Base-by-base conservation (phyloP, 2,113 vertebrate species). In the Lethenteron camtschaticum region DNA sequence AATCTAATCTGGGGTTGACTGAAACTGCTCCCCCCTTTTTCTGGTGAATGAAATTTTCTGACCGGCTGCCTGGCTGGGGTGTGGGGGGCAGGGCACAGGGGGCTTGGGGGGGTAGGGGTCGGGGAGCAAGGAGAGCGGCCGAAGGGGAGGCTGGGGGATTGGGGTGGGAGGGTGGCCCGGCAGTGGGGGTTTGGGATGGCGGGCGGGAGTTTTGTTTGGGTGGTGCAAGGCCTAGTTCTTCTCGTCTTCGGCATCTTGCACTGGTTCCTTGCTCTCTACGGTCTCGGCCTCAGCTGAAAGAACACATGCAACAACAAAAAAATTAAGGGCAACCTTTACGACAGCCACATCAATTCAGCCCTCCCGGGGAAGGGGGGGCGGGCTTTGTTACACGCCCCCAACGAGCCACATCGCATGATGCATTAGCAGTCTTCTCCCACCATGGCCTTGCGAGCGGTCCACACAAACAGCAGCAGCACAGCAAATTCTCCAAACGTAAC, bases 221-320 rank as follows among this genome's bases (percentile, higher is more conserved):
- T 41, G 41, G 41, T 41, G 41, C 41, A 41, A 41, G 41, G 41
- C 41, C 63, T 24, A n/a, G n/a, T 24, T 16, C n/a, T 66, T 66
- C 10, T 66, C 24, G n/a, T 66, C 8, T 66, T 66, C 8, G n/a
- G 24, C 63, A 66, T 66, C 24, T 24, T 66, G 63, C n/a, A 24
- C n/a, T n/a, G 10, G 9, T 16, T 66, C 63, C 63, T 66, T 66
- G 63, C n/a, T 66, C 9, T 66, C 63, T 16, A 24, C 63, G 24
- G n/a, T 8, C 63, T 66, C 63, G n/a, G n/a, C 63, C 63, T 66
- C 63, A 66, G n/a, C 63, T 66, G 63, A 9, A 66, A 66, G 24
- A 24, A 66, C n/a, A 11, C 63, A 66, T 16, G 24, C 63, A 66
- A 66, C n/a, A 66, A 63, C 16, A n/a, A 11, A 66, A 66, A 66